These are phyloP conservation scores for Pycnomerus fuliginosus DNA, from an alignment of 2,888 invertebrate species.

Conservation along the genomic window DNA sequence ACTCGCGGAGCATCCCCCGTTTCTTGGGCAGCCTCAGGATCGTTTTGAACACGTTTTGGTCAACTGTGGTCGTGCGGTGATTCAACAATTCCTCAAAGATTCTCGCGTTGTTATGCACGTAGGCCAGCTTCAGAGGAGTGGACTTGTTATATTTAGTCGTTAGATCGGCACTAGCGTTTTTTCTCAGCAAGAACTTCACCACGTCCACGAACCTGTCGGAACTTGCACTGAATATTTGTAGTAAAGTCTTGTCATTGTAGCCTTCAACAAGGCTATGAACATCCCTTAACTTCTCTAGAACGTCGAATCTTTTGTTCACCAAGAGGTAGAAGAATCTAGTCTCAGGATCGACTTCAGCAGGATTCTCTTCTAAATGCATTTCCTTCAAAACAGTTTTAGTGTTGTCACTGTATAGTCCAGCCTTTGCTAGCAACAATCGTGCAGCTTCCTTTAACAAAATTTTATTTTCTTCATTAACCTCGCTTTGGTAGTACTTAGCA, in stretches of 20 bases:
- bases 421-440: neutral
- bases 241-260: too few relatives aligned
- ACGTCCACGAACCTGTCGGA: too few relatives aligned
- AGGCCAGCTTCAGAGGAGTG: constrained; percentile 1
- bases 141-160: neutral
- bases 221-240: too few relatives aligned
- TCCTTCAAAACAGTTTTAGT: neutral
- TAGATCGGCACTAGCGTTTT: constrained; percentile 2
- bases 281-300: too few relatives aligned
- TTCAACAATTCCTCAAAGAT: constrained; percentile 1
- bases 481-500: neutral
- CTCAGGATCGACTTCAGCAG: neutral
- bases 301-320: too few relatives aligned
- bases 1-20: neutral
- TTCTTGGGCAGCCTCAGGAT: constrained; percentile 1
- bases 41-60: constrained; percentile 1
- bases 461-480: neutral
- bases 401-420: neutral
- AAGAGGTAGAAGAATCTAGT: neutral
- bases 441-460: constrained; percentile 3
- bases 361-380: neutral
- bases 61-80: neutral
- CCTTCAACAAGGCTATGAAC: too few relatives aligned
- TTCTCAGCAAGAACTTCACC: constrained; percentile 4
- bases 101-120: neutral